Base-by-base conservation (phyloP, 2,113 vertebrate genomes). In the Nerophis ophidion region DNA sequence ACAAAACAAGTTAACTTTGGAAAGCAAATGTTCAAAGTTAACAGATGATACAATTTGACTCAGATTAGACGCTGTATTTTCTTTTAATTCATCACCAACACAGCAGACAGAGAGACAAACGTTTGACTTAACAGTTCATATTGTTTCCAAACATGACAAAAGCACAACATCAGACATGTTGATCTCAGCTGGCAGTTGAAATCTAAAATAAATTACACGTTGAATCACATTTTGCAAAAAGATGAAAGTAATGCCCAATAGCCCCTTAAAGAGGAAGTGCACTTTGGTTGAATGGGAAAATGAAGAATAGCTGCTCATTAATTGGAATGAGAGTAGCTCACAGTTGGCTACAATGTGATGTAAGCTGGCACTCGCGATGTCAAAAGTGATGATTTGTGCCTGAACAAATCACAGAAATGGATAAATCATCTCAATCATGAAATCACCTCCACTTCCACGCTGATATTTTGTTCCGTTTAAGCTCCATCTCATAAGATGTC, bases 221-320 rank as follows among this genome's bases (percentile, higher is more conserved):
- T 63, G 38, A 26, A 57, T 57, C 34, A 50, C 17, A 47, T 26
- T 46, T 15, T 59, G 17, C 64, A 57, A 75, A 56, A 66, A 72
- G 72, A 61, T 71, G 38, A 72, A 81, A 71, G 64, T 67, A 82
- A 84, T 77, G 80, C 79, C 81, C 70, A 57, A 42, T 36, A 69
- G 74, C 57, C 72, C 74, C 61, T 81, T 66, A 36, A 78, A 79
- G 58, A 84, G 47, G 77, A 88, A 86, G 85, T 86, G 83, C 86
- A 87, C 85, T 88, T 88, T 79, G 82, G 82, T 84, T 40, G 26
- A 79, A 79, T 48, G 63, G 57, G 1, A 74, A 72, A 53, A 64
- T 6, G 58, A 46, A 70, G 61, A 80, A 66, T 67, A 83, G 72
- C 74, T 77, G 74, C 74, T 71, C 48, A 2, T 75, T 44, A 60